phyloP scores from a whole-genome alignment of 2,797 vertebrate genomes.

The Falco cherrug region DNA sequence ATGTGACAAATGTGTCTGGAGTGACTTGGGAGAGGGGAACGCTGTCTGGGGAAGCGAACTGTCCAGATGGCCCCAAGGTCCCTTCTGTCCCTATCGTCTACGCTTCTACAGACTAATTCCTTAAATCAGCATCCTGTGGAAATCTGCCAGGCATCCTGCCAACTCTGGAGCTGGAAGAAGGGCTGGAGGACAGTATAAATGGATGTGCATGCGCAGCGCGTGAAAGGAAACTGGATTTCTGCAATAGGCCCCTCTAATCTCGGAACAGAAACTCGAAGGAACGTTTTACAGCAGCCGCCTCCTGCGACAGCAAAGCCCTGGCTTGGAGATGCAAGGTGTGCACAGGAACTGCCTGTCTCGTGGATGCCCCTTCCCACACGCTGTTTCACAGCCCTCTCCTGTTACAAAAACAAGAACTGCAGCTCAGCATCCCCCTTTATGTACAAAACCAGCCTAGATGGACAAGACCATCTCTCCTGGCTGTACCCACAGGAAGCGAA shows the following conservation, averaged over 20 bases:
- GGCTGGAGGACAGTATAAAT: background rate
- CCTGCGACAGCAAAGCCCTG: background rate
- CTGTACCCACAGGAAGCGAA: background rate
- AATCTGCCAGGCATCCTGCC: background rate
- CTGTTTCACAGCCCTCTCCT: background rate
- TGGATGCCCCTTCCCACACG: background rate
- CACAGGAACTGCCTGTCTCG: rapidly evolving
- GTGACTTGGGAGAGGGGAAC: background rate
- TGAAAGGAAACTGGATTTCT: background rate
- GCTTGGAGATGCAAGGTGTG: background rate
- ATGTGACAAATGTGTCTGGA: background rate
- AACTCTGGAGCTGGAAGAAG: background rate
- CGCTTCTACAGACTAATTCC: background rate
- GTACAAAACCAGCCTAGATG: background rate
- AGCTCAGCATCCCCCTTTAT: background rate
- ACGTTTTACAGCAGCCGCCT: background rate
- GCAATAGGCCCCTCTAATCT: background rate
- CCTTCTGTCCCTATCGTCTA: background rate
- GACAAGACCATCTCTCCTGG: background rate
- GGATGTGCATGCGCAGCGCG: background rate
- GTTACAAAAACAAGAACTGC: background rate
- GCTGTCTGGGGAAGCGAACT: background rate
- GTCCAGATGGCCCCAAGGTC: constrained; percentile 29
- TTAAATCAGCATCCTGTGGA: background rate
- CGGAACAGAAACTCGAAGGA: background rate